Percentiles rank a stretch among this genome's conserved stretches.
These are phyloP conservation scores for Trididemnum clinides DNA, from an alignment of 23 tunicate genomes.

Conservation along the genomic window DNA sequence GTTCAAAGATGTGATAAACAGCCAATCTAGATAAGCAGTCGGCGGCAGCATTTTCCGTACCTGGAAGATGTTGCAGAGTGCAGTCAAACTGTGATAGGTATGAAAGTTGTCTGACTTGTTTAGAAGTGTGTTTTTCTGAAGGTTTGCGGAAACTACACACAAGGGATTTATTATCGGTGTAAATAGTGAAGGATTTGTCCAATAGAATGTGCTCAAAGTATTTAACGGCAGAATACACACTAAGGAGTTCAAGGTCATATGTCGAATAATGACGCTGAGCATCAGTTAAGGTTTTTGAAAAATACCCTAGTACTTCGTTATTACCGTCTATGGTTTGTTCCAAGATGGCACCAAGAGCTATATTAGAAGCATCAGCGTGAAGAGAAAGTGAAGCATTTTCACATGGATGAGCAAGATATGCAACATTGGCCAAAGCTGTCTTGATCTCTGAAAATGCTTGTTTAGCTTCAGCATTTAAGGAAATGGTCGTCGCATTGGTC, in stretches of 20 bases:
- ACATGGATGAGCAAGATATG: neutral
- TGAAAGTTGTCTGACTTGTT: neutral
- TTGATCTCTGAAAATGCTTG: conserved; percentile 21
- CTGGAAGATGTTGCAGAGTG: neutral
- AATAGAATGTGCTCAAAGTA: conserved; percentile 25
- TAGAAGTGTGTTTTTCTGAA: neutral
- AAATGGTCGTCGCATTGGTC: neutral
- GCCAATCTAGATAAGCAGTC: conserved; percentile 2
- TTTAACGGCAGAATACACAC: conserved; percentile 11
- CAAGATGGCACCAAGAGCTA: conserved; percentile 31
- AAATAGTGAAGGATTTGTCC: conserved; percentile 10
- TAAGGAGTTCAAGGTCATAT: conserved; percentile 28
- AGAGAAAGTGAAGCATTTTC: conserved; percentile 13
- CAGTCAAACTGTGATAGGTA: conserved; percentile 7
- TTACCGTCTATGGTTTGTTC: conserved; percentile 34
- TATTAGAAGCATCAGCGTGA: conserved; percentile 20
- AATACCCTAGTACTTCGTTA: conserved; percentile 24
- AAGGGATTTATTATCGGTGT: conserved; percentile 21
- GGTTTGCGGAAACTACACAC: conserved; percentile 17
- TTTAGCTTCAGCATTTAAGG: neutral
- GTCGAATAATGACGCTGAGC: conserved; percentile 30
- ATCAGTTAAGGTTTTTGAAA: conserved; percentile 19
- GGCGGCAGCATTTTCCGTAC: neutral
- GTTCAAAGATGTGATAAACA: too few relatives aligned
- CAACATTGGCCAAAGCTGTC: neutral